A percentile compares a stretch with the other conserved stretches of the same genome.
Conservation (phyloP, 2,888 invertebrate species). For the Leptopilina drosophilae region DNA sequence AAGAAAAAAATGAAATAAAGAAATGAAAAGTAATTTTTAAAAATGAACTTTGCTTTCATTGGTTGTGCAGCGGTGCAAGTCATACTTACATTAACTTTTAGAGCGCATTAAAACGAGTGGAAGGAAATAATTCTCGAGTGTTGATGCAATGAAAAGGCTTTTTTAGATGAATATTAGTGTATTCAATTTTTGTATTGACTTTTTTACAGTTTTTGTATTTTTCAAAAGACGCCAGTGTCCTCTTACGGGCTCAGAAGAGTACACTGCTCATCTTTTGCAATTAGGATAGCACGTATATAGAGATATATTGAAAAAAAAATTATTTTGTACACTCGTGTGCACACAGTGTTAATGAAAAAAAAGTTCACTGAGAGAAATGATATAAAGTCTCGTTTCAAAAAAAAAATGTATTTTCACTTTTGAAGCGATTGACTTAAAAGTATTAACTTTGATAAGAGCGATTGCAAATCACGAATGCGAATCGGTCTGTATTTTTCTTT, state of each 20-base stretch:
- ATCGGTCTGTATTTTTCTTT: constrained; percentile 6
- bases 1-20: background rate
- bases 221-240: constrained; percentile 65
- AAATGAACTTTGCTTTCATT: constrained; percentile 48
- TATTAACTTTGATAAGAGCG: constrained; percentile 41
- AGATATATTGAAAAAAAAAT: constrained; percentile 50
- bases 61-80: constrained; percentile 52
- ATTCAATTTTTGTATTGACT: constrained; percentile 67
- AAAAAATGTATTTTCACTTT: constrained; percentile 8
- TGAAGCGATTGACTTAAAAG: constrained; percentile 18
- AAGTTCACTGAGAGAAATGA: constrained; percentile 2
- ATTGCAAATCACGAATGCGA: constrained; percentile 26
- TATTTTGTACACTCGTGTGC: constrained; percentile 58
- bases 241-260: constrained; percentile 70
- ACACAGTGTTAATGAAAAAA: constrained; percentile 43
- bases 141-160: constrained; percentile 52
- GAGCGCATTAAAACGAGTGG: constrained; percentile 34
- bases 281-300: constrained; percentile 59
- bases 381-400: constrained; percentile 14
- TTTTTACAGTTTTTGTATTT: constrained; percentile 67
- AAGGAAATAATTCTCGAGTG: constrained; percentile 38
- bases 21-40: background rate
- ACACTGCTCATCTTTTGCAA: constrained; percentile 63
- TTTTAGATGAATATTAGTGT: constrained; percentile 62
- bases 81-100: constrained; percentile 54